A percentile compares a stretch with the other conserved stretches of the same genome.
Evolutionary conservation across 2,113 vertebrate genomes (phyloP).

Genomic region (Diadophis punctatus): DNA sequence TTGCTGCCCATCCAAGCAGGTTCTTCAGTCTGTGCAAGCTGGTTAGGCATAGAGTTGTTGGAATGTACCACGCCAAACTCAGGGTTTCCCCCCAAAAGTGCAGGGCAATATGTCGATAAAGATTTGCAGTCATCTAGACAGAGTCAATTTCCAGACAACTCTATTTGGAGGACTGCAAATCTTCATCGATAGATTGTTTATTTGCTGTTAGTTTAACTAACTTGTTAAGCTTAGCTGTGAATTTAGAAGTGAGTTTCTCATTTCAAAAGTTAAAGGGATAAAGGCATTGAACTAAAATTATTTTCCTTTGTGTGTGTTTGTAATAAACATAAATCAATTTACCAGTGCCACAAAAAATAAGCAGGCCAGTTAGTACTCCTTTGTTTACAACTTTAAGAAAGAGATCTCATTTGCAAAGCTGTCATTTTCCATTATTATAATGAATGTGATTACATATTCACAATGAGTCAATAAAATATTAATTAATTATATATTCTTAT

Average conservation of each 20-base stretch:
- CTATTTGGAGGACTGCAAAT: background rate
- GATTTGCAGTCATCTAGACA: background rate
- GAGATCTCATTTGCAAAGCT: background rate
- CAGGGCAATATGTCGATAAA: background rate
- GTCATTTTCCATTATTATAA: background rate
- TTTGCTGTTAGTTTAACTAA: background rate
- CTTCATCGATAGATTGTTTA: background rate
- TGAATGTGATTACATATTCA: background rate
- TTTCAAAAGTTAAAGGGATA: background rate
- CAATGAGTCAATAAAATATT: background rate
- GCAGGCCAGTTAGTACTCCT: background rate
- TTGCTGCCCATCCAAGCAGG: background rate
- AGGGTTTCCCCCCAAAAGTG: background rate
- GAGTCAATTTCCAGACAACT: background rate
- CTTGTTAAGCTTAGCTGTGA: background rate
- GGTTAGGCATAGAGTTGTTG: background rate
- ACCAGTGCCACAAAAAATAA: background rate
- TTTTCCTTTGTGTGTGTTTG: background rate
- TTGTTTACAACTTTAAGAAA: background rate
- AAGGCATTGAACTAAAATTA: background rate
- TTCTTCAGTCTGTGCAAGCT: background rate
- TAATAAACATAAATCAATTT: background rate
- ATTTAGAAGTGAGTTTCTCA: background rate
- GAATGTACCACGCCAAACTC: background rate
- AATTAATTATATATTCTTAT: background rate